Base-by-base conservation (phyloP, 2,113 vertebrate species). In the Lasiurus borealis region DNA sequence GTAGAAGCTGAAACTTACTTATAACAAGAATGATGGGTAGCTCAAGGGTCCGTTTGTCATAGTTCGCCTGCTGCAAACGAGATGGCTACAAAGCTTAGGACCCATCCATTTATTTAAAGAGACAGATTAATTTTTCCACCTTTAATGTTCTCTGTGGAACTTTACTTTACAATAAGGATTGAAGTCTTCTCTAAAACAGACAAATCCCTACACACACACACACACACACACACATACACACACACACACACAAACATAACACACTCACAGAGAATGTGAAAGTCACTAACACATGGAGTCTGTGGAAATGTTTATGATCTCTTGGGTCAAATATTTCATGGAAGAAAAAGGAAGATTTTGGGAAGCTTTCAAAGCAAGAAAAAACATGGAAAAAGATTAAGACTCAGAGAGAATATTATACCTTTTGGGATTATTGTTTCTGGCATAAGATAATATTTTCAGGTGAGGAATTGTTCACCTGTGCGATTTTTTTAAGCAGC, bases 91-190 rank as follows among this genome's bases (percentile, higher is more conserved):
- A 76, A 46, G 21, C 68, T 97, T 96, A 92, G 69, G 54, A 15
- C 3, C 75, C 82, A 96, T 59, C 57, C n/a, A 94, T 97, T 97
- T 96, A 50, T 91, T 95, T 88, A 78, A 10, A 94, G 76, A 96
- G 72, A 90, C 36, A 96, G 80, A 95, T 87, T 93, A 6, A 52
- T 75, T 40, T 94, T 97, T 95, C 52, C 48, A 91, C 29, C 68
- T 90, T 90, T 34, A 40, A 46, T 92, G 93, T 44, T 97, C 64
- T 88, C 46, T 54, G 80, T 95, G n/a, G 40, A 83, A 52, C 18
- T 2, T 95, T 93, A 59, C 4, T 78, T 95, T 87, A 73, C 5
- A 72, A 91, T 54, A n/a, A 90, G 75, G 0, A 19, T 3, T 59
- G 4, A 86, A 92, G 19, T 84, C 52, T 91, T 62, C 8, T 50